A percentile compares a stretch with the other conserved stretches of the same genome.
phyloP scores from a whole-genome alignment of 2,113 vertebrate species.

The Poecilia latipinna region DNA sequence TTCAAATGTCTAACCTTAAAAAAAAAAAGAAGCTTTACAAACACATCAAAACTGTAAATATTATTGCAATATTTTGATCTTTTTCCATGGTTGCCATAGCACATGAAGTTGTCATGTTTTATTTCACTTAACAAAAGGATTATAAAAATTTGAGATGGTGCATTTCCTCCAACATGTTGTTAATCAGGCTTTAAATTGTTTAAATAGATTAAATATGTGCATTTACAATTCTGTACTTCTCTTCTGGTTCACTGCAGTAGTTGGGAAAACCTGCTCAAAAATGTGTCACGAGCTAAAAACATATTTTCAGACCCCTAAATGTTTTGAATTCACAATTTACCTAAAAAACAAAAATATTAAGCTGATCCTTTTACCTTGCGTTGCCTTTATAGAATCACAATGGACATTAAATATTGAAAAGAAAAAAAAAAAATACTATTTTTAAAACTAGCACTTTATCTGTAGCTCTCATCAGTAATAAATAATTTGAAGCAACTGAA shows the following conservation, averaged over 20 bases:
- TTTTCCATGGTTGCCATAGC: background rate
- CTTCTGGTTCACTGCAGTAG: background rate
- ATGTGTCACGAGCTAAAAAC: background rate
- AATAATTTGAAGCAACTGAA: background rate
- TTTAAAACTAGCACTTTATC: background rate
- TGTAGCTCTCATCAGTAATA: background rate
- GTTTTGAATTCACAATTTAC: background rate
- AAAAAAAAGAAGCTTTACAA: too few relatives aligned
- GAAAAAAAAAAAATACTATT: too few relatives aligned
- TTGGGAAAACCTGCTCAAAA: background rate
- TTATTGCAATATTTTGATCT: too few relatives aligned
- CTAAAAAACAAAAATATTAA: background rate
- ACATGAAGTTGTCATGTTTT: background rate
- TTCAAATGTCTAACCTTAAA: too few relatives aligned
- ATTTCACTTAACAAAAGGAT: background rate
- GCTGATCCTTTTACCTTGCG: background rate
- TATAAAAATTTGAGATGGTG: background rate
- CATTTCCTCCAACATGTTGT: too few relatives aligned
- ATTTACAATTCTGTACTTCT: too few relatives aligned
- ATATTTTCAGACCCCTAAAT: background rate
- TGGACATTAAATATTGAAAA: background rate
- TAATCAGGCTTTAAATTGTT: too few relatives aligned
- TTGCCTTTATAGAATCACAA: background rate
- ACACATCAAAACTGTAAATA: too few relatives aligned
- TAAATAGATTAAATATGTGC: too few relatives aligned